A percentile compares a stretch with the other conserved stretches of the same genome.
Conservation (phyloP, 2,113 vertebrate genomes). For the Varanus salvator region DNA sequence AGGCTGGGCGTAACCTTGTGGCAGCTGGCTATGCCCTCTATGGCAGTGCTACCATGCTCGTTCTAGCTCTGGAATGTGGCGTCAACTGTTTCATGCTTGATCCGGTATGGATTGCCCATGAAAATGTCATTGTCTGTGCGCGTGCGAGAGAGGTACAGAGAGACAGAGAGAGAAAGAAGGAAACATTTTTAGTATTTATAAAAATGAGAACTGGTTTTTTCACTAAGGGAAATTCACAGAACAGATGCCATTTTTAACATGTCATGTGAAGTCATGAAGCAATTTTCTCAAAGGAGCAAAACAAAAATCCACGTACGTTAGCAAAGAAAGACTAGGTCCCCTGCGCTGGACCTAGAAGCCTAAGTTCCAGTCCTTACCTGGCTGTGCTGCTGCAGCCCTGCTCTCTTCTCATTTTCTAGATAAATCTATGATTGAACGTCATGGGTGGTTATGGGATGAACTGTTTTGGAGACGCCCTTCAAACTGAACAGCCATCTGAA, state of each 20-base stretch:
- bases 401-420: background rate
- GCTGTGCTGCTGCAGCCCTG: background rate
- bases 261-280: background rate
- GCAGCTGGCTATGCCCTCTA: conserved; percentile 96
- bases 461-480: background rate
- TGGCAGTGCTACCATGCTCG: conserved; percentile 97
- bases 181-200: background rate
- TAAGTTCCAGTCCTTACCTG: background rate
- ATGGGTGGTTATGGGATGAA: background rate
- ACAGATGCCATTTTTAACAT: conserved; percentile 21
- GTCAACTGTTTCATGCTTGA: conserved; percentile 99
- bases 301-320: background rate
- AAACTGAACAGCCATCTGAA: background rate
- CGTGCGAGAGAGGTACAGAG: background rate
- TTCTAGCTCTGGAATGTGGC: conserved; percentile 87
- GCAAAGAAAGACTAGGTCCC: background rate
- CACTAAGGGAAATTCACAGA: background rate
- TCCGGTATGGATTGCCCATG: conserved; percentile 81
- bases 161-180: background rate
- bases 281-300: background rate
- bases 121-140: background rate
- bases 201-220: background rate
- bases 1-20: conserved; percentile 90
- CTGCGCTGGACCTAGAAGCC: background rate
- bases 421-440: background rate